Base-by-base conservation (phyloP, 2,888 invertebrate genomes). In the Tipula helvola region DNA sequence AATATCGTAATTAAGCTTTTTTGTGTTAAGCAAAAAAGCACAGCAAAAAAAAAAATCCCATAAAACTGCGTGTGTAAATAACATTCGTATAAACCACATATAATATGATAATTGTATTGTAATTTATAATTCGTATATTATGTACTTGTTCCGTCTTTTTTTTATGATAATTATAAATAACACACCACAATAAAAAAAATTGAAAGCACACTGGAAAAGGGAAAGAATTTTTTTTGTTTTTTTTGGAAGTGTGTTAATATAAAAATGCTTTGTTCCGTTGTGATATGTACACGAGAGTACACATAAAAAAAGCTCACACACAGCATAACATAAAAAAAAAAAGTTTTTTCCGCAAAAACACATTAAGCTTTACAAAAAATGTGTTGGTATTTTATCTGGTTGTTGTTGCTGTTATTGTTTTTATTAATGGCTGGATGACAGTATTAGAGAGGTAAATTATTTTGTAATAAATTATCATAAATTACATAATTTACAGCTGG, bases 351-450 rank as follows among this genome's bases (percentile, higher is more conserved):
- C 71, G 28, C 71, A 71, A 71, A 71, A 71, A 71, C 71, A 71
- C 71, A 71, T 71, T 71, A 71, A 71, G 71, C 71, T 71, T 71
- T 28, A 71, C 71, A 71, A 71, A 18, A 71, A 71, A 28, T 28
- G 8, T 28, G 71, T 71, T 71, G 71, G 71, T 71, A 28, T 71
- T 71, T 71, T 71, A 71, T 71, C 71, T 71, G 71, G 71, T 12
- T 71, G 28, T 18, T 71, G 71, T 71, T 71, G 52, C 52, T 57
- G 52, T 57, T 57, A 57, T 71, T 71, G 71, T 71, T 71, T 71
- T 71, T 71, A 71, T 71, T 71, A 71, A 71, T 71, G 71, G 71
- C 71, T 71, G 71, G 71, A 71, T 71, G 71, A 71, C 71, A 71
- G 71, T 71, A 71, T 71, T 71, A 71, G 71, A 71, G 71, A 71